Evolutionary conservation across 2,797 vertebrate species (phyloP).

Genomic region (Sebastes kiyomatsui): DNA sequence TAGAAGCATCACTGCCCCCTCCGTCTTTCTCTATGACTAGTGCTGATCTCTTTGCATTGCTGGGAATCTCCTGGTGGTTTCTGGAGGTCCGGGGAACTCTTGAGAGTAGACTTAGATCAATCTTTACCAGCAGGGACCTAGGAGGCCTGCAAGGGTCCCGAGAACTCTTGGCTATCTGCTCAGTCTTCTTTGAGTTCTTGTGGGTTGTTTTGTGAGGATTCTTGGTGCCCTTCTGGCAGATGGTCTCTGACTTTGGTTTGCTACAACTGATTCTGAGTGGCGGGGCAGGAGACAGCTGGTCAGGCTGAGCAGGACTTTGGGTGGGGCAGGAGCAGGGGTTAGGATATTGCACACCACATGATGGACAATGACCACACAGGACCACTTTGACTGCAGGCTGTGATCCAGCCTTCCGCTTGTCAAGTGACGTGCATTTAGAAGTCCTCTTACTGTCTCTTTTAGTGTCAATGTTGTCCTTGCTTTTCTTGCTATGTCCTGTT

Average conservation of each 20-base stretch:
- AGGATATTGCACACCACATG: constrained; percentile 29
- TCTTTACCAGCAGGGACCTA: constrained; percentile 87
- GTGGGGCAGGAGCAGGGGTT: constrained; percentile 51
- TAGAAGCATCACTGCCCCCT: constrained; percentile 28
- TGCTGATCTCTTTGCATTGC: constrained; percentile 69
- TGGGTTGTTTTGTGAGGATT: constrained; percentile 70
- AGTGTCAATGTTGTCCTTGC: constrained; percentile 18
- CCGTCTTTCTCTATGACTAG: constrained; percentile 51
- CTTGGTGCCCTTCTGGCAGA: constrained; percentile 66
- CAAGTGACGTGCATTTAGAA: constrained; percentile 42
- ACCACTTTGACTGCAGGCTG: constrained; percentile 54
- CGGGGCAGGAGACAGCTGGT: constrained; percentile 57
- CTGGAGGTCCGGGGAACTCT: constrained; percentile 81
- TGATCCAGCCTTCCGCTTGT: constrained; percentile 71
- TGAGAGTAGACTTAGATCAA: constrained; percentile 85
- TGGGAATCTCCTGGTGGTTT: constrained; percentile 30
- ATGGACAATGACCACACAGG: constrained; percentile 59
- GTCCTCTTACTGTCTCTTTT: constrained; percentile 70
- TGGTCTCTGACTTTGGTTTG: constrained; percentile 55
- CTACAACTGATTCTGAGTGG: constrained; percentile 51
- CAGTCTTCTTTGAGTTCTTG: constrained; percentile 56
- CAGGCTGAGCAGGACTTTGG: constrained; percentile 60
- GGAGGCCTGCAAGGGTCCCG: neutral
- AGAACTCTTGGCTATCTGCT: constrained; percentile 24
- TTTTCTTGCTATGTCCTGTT: constrained; percentile 68